A percentile compares a stretch with the other conserved stretches of the same genome.
Evolutionary conservation across 2,113 vertebrate species (phyloP).

Genomic region (Pseudopipra pipra): DNA sequence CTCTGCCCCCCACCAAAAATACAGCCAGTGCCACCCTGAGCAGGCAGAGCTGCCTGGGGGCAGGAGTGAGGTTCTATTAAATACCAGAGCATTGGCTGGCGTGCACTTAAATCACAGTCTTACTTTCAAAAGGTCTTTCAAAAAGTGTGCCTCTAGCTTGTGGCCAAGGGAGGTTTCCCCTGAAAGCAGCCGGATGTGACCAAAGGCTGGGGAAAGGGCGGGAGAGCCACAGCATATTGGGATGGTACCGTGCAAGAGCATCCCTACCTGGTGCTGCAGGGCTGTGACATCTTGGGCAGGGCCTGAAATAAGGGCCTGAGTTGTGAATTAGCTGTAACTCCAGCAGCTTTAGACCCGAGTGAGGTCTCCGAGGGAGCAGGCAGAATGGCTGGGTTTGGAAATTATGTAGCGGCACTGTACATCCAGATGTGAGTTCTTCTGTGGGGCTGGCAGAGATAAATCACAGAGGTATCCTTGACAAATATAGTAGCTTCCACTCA

Average conservation of each 20-base stretch:
- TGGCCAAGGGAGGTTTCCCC: background rate
- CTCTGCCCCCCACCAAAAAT: background rate
- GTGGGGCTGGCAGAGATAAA: slow-evolving; percentile 7
- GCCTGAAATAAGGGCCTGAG: background rate
- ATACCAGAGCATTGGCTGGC: background rate
- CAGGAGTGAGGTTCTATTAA: background rate
- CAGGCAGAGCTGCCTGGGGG: accelerated
- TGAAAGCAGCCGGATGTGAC: accelerated
- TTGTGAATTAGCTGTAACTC: background rate
- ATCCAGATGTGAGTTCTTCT: background rate
- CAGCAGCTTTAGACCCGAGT: background rate
- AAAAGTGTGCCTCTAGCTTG: background rate
- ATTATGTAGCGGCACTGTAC: background rate
- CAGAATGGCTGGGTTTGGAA: background rate
- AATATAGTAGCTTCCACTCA: slow-evolving; percentile 36
- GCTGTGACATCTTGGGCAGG: accelerated
- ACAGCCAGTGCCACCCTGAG: background rate
- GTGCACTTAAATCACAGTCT: background rate
- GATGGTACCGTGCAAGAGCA: accelerated
- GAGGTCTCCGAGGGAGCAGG: background rate
- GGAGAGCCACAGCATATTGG: accelerated
- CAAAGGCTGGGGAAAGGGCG: accelerated
- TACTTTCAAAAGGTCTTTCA: background rate
- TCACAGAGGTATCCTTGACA: slow-evolving; percentile 39
- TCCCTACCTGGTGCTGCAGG: background rate